These are phyloP conservation scores for Pipra filicauda DNA, from an alignment of 2,113 vertebrate genomes.

Conservation along the genomic window DNA sequence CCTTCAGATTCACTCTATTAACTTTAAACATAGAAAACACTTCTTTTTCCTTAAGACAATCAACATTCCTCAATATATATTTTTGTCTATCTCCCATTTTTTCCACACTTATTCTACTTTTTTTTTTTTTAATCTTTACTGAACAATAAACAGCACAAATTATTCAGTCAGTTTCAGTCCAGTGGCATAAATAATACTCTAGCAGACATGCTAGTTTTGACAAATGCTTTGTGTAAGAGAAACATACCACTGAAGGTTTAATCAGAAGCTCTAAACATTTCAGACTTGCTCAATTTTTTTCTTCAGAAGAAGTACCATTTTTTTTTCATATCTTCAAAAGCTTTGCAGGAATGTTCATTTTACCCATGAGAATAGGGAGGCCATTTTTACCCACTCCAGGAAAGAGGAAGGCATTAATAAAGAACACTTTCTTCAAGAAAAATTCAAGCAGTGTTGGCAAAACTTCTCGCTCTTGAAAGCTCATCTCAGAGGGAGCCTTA, in stretches of 20 bases:
- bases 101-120: slow-evolving; percentile 46
- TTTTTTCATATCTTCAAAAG: slow-evolving; percentile 53
- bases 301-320: slow-evolving; percentile 60
- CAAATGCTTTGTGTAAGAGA: slow-evolving; percentile 74
- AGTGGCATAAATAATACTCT: slow-evolving; percentile 70
- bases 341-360: slow-evolving; percentile 42
- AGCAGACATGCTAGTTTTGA: slow-evolving; percentile 68
- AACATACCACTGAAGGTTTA: slow-evolving; percentile 69
- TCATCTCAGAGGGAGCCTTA: neutral
- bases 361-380: slow-evolving; percentile 53
- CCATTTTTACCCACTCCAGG: slow-evolving; percentile 50
- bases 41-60: neutral
- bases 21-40: slow-evolving; percentile 50
- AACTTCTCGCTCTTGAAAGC: slow-evolving; percentile 52
- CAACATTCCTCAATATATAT: neutral
- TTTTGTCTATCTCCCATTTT: neutral
- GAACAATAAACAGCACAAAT: slow-evolving; percentile 76
- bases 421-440: slow-evolving; percentile 45
- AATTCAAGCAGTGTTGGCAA: slow-evolving; percentile 44
- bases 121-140: slow-evolving; percentile 42
- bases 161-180: slow-evolving; percentile 74
- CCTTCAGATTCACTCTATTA: slow-evolving; percentile 57
- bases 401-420: slow-evolving; percentile 42
- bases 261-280: slow-evolving; percentile 72
- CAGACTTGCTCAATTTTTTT: slow-evolving; percentile 65